Percentiles rank a stretch among this genome's conserved stretches.
Evolutionary conservation across 1,140 invertebrate genomes (phyloP).

Genomic region (Popillia japonica): DNA sequence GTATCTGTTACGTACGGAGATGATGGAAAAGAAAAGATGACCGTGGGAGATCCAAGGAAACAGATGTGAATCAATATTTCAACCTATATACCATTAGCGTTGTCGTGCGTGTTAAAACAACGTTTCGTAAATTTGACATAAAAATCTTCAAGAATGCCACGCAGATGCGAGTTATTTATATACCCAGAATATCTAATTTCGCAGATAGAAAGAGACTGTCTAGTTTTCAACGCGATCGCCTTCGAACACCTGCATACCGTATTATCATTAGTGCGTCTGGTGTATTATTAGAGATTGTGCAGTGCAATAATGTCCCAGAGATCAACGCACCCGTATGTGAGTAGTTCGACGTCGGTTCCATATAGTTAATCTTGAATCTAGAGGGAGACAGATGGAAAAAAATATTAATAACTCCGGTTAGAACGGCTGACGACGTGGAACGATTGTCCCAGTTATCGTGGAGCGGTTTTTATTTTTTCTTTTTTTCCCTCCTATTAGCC

Average conservation of each 20-base stretch:
- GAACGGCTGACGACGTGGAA: not conserved
- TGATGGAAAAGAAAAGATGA: not conserved
- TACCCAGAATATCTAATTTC: not conserved
- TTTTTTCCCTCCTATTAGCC: not conserved
- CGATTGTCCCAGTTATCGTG: constrained; percentile 5
- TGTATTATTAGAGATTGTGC: constrained; percentile 15
- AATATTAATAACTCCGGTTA: constrained; percentile 12
- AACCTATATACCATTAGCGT: no score
- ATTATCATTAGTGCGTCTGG: constrained; percentile 13
- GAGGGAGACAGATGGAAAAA: not conserved
- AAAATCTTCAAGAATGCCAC: not conserved
- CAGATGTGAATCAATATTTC: not conserved
- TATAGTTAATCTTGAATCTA: not conserved
- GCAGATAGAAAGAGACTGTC: not conserved
- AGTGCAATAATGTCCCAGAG: not conserved
- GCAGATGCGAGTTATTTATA: not conserved
- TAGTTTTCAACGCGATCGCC: not conserved
- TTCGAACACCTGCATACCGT: constrained; percentile 4
- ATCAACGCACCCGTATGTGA: not conserved
- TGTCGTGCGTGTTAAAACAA: no score
- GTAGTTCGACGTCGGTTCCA: not conserved
- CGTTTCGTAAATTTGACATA: no score
- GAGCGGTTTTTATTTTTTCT: not conserved
- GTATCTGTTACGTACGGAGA: not conserved
- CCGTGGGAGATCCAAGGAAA: not conserved